Evolutionary conservation across 1,140 invertebrate genomes (phyloP), one percentile per base, ranked within the genome.

Genomic region (Condylostylus longicornis): DNA sequence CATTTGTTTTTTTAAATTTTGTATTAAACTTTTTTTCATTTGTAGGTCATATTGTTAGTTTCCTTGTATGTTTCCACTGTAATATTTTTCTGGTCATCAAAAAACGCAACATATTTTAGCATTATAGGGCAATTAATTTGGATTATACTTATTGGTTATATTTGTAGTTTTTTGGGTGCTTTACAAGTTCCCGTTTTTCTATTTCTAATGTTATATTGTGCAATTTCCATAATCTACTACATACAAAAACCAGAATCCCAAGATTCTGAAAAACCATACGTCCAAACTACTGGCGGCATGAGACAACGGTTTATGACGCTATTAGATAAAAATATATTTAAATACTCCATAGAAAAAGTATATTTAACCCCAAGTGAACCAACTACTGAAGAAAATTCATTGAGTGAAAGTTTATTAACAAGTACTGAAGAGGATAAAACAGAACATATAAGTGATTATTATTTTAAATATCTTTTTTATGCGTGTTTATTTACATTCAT

Each of bases 141-240:
- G 74, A 52, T 74, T 12, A 50, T 73, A 7, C 54, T 74, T 14
- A 68, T 69, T 31, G 58, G 69, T 23, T 72, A 67, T 47, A 14
- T 71, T 7, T 70, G 71, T 5, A 71, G 71, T 40, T 54, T 64
- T 33, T 51, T 72, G 15, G 68, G 67, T 7, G 56, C 62, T 9
- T 65, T 74, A 23, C 66, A 71, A 49, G 58, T 72, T 20, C 51
- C 66, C 9, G 50, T 67, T 3, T 75, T 77, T 43, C 49, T 67
- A 4, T 21, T 53, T 10, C 43, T 53, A 5, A 57, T 61, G 50
- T n/a, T n/a, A n/a, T n/a, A n/a, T n/a, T n/a, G n/a, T n/a, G n/a
- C n/a, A n/a, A n/a, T n/a, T n/a, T n/a, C n/a, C n/a, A n/a, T n/a
- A n/a, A n/a, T n/a, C n/a, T n/a, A n/a, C n/a, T n/a, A n/a, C n/a